A percentile compares a stretch with the other conserved stretches of the same genome.
phyloP scores from a whole-genome alignment of 2,888 invertebrate species.

The Altica lythri region DNA sequence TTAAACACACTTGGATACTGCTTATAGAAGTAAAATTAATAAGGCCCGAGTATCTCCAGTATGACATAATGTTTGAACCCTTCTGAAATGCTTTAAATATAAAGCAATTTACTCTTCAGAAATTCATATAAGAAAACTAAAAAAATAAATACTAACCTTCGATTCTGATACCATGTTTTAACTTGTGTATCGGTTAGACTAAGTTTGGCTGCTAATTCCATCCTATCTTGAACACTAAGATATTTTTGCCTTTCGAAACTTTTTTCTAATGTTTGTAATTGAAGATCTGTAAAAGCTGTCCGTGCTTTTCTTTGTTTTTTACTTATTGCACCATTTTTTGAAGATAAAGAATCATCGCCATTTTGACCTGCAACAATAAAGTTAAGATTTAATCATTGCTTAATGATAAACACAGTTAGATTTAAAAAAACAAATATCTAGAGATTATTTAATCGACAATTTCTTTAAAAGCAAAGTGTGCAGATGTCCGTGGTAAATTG shows the following conservation, averaged over 20 bases:
- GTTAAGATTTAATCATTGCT: no score
- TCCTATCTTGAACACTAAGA: slow-evolving; percentile 94
- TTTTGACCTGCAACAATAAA: slow-evolving; percentile 70
- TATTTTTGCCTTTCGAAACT: slow-evolving; percentile 97
- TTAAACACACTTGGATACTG: no score
- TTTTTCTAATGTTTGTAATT: slow-evolving; percentile 94
- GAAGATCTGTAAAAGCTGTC: slow-evolving; percentile 98
- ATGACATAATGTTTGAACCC: no score
- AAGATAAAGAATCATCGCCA: slow-evolving; percentile 77
- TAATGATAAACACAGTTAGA: no score
- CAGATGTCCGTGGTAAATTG: slow-evolving; percentile 24
- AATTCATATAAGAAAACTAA: no score
- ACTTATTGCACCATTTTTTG: slow-evolving; percentile 64
- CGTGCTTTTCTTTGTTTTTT: slow-evolving; percentile 97
- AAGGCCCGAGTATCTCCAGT: no score
- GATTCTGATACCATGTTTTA: slow-evolving; percentile 99
- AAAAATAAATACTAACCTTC: slow-evolving; percentile 75
- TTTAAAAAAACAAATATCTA: slow-evolving; percentile 1
- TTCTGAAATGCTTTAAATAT: no score
- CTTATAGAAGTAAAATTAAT: no score
- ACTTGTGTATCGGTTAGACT: slow-evolving; percentile 98
- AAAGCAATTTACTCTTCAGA: no score
- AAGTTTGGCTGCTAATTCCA: slow-evolving; percentile 96
- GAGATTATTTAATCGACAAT: not conserved
- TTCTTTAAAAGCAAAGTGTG: slow-evolving; percentile 2